Base-by-base conservation (phyloP, 2,113 vertebrate species). In the Perccottus glenii region DNA sequence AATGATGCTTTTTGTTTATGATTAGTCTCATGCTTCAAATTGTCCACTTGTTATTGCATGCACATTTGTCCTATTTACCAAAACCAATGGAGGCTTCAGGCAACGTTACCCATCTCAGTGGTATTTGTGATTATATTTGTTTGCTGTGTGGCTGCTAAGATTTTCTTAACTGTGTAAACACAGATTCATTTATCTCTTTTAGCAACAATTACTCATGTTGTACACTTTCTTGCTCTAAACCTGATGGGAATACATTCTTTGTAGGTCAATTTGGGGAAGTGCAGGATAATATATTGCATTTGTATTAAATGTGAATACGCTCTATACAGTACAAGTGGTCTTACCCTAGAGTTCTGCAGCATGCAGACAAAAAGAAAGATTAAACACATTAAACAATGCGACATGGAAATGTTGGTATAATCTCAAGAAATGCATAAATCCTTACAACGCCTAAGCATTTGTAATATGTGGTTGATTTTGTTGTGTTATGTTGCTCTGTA, bases 341-440 rank as follows among this genome's bases (percentile, higher is more conserved):
- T 87, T 53, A 80, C 53, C 69, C 70, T 71, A 44, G 4, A 49
- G 73, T 78, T 11, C 9, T 56, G 43, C 48, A n/a, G 0, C 48
- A 58, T n/a, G 10, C 46, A 86, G 79, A 78, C 61, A 83, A 55
- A 67, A 72, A 64, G 90, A 85, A 90, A 19, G 62, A 87, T 55
- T 73, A 75, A 60, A 12, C 47, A 78, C 48, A 85, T 68, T 74
- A 70, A 81, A 50, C 64, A 66, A 55, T 55, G 44, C 33, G 58
- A 68, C 59, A 52, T 53, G 35, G 6, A 89, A 88, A 86, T 88
- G 50, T 82, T 88, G 87, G 84, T 65, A 27, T 86, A 75, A 75
- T 77, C 57, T 71, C 38, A 69, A 80, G 64, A 81, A 19, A 56
- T 62, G 4, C 58, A 27, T 27, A 3, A 27, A 27, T 27, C 19